Evolutionary conservation across 2,113 vertebrate species (phyloP), one percentile per base, ranked within the genome.

Genomic region (Colius striatus): DNA sequence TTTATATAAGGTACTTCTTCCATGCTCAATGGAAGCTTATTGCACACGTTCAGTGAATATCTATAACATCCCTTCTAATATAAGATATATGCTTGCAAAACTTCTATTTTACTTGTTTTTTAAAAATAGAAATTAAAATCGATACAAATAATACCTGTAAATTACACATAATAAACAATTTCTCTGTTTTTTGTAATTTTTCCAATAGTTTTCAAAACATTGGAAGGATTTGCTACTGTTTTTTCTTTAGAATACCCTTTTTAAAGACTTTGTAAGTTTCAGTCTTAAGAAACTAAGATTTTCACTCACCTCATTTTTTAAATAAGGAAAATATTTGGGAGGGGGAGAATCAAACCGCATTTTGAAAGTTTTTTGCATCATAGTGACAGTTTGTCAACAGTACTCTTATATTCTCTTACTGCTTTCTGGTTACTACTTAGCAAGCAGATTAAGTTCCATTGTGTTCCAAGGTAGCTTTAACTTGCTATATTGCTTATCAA

Each of bases 401-500:
- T 96, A 97, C 98, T 97, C 93, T 96, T 95, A 94, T 96, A 96
- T 96, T 97, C 93, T 97, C 84, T 97, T 95, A 95, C 89, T 97
- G 91, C 96, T 87, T 96, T 96, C 97, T 98, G 98, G 98, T 98
- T 98, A 98, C 97, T 97, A 97, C 95, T 98, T 98, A 97, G 97
- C 93, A 97, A 98, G 96, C 92, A 97, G 97, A 98, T 98, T 98
- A 97, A 97, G 94, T 97, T 96, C 94, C 74, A 97, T 98, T 98
- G 97, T 98, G 91, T 97, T 98, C 97, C 98, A 97, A 98, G 98
- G 95, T 96, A 97, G 97, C 95, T 98, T 98, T 98, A 98, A 97
- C 97, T 98, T 98, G 97, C 98, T 96, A 94, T 95, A 97, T 95
- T 97, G 96, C 98, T 99, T 99, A 99, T 99, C 98, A 98, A 96